Evolutionary conservation across 2,888 invertebrate genomes (phyloP), one percentile per base, ranked within the genome.

Genomic region (Luffia ferchaultella): DNA sequence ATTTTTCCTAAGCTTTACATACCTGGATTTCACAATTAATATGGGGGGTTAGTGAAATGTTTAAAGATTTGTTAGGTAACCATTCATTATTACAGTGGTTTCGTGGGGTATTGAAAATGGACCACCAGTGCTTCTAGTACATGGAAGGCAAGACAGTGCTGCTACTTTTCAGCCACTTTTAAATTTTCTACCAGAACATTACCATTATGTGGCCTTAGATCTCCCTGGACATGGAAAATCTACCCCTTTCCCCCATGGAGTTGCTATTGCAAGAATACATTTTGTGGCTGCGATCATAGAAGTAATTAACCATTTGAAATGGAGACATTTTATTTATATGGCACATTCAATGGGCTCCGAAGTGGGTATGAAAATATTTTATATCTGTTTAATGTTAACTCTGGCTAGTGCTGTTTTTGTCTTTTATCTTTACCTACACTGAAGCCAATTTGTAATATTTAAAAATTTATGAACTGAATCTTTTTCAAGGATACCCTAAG

Each of bases 71-170:
- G 40, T 40, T 40, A 40, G 40, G 40, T 40, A 9, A 40, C 40
- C 40, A 40, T 40, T 15, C 7, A 55, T 62, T 53, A 42, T 70
- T 78, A 15, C 63, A 89, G 89, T 85, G 49, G 82, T 86, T 64
- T 77, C 86, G 52, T 88, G 87, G 86, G 89, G 89, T 1, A 63
- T 79, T 43, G 63, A 68, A 2, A 58, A 64, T 1, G 77, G 85
- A 1, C 65, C 74, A n/a, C 80, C 85, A 1, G 74, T 89, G 1
- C 61, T 90, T 18, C 73, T 86, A 1, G 68, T 88, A 1, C 90
- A 90, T 56, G 90, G 90, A 0, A 75, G 88, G 53, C 79, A 86
- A 59, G 90, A 90, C 67, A 90, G 90, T 61, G 79, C 82, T 1
- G 86, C 87, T 0, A 80, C 87, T 0, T 90, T 88, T 60, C 75